Conservation (phyloP, 2,113 vertebrate genomes). For the Cichladusa arquata region DNA sequence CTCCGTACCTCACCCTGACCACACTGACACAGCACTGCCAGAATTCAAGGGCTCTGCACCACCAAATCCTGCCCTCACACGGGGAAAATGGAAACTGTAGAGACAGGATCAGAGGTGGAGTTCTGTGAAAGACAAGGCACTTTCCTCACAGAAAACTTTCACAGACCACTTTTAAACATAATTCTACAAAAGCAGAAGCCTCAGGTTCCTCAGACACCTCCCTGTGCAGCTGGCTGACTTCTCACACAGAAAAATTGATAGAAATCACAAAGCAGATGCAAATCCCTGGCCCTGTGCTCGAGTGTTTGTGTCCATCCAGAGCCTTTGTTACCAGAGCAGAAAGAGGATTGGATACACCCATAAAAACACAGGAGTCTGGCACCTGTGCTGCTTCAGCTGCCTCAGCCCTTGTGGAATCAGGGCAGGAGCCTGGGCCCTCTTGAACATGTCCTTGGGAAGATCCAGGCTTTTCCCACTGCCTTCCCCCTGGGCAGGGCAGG, state of each 20-base stretch:
- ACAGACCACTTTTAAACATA: background rate
- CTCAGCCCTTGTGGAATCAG: rapidly evolving
- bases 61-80: background rate
- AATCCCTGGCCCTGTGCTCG: background rate
- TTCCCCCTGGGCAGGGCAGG: rapidly evolving
- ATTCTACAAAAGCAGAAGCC: background rate
- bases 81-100: rapidly evolving
- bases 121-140: background rate
- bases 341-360: background rate
- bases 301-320: background rate
- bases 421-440: background rate
- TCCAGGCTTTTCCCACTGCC: rapidly evolving
- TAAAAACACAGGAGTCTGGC: background rate
- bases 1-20: background rate
- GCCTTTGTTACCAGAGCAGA: background rate
- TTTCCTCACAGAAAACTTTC: background rate
- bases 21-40: background rate
- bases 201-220: background rate
- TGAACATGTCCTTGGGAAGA: rapidly evolving
- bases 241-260: rapidly evolving
- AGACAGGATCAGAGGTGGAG: background rate
- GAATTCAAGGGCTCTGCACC: background rate
- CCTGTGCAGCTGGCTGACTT: background rate
- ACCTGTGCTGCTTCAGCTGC: background rate
- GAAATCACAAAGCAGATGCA: background rate